phyloP scores from a whole-genome alignment of 2,113 vertebrate genomes.

The Amazona guildingii region DNA sequence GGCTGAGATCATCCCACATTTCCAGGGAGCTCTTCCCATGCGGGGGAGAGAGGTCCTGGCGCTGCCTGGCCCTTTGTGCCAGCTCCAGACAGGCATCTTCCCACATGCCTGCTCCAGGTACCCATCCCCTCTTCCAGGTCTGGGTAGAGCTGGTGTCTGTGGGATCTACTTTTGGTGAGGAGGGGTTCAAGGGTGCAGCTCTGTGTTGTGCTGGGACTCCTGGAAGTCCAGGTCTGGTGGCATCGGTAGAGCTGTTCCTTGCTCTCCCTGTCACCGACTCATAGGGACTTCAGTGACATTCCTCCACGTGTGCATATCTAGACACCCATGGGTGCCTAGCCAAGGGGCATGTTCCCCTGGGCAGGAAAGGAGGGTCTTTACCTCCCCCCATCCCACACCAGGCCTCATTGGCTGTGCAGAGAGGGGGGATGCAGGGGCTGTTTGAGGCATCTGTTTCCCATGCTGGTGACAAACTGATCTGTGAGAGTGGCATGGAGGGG shows the following conservation, averaged over 20 bases:
- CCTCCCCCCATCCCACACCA: not conserved
- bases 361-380: not conserved
- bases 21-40: not conserved
- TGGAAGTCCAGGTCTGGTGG: not conserved
- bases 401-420: not conserved
- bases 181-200: not conserved
- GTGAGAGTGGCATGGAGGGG: rapidly evolving
- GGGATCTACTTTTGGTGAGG: not conserved
- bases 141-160: not conserved
- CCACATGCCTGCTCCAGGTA: rapidly evolving
- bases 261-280: not conserved
- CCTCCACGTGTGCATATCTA: not conserved
- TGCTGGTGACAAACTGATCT: rapidly evolving
- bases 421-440: rapidly evolving
- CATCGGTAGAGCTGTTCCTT: not conserved
- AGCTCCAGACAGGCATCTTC: not conserved
- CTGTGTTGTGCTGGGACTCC: not conserved
- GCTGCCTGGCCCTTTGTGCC: not conserved
- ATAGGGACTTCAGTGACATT: not conserved
- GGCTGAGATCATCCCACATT: not conserved
- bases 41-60: rapidly evolving
- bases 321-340: not conserved
- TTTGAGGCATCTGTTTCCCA: not conserved
- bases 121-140: not conserved
- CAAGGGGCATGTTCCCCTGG: not conserved